Conservation (phyloP, 2,797 vertebrate species). For the Podarcis lilfordi region DNA sequence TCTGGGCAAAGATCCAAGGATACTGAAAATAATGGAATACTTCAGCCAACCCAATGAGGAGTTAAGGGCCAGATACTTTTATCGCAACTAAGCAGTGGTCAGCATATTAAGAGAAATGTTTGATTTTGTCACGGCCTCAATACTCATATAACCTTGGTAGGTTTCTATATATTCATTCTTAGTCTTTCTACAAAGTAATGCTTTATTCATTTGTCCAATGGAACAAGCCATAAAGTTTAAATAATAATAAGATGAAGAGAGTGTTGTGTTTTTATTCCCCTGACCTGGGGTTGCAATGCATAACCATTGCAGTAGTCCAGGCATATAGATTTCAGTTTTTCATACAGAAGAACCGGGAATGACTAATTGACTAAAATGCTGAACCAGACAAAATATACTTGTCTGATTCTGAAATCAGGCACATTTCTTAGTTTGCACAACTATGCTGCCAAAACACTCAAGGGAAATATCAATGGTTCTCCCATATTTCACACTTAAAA, state of each 20-base stretch:
- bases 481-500: background rate
- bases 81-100: background rate
- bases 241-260: background rate
- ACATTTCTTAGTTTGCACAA: background rate
- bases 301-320: background rate
- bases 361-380: background rate
- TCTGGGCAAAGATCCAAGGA: constrained; percentile 24
- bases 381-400: background rate
- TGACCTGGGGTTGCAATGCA: background rate
- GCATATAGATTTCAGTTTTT: background rate
- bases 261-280: background rate
- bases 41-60: constrained; percentile 24
- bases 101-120: constrained; percentile 28
- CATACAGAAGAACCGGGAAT: background rate
- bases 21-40: constrained; percentile 30
- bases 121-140: background rate
- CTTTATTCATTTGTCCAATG: background rate
- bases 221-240: background rate
- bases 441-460: background rate
- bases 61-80: constrained; percentile 22
- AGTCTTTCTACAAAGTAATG: background rate
- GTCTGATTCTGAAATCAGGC: background rate
- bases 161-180: background rate
- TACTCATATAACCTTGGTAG: background rate
- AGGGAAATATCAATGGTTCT: too few species aligned